A percentile compares a stretch with the other conserved stretches of the same genome.
Conservation (phyloP, 2,113 vertebrate species). For the Struthio camelus region DNA sequence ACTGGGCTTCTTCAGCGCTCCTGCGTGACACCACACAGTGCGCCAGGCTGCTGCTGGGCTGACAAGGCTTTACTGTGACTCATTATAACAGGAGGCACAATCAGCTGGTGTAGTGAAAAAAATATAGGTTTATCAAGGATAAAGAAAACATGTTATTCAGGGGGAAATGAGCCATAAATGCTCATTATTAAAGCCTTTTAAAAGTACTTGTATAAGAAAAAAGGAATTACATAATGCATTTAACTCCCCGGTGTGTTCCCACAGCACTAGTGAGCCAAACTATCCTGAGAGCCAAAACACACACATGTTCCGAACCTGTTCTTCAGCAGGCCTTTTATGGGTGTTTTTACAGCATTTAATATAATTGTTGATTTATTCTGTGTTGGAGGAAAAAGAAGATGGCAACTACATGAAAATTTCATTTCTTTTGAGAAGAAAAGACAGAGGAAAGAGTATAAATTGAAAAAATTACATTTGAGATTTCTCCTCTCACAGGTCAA, state of each 20-base stretch:
- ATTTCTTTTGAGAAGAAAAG: background rate
- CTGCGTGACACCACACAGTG: background rate
- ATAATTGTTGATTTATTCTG: background rate
- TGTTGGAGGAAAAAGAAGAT: background rate
- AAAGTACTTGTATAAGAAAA: conserved; percentile 22
- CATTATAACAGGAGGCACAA: conserved; percentile 2
- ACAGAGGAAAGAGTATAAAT: background rate
- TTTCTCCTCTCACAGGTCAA: background rate
- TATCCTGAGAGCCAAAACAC: background rate
- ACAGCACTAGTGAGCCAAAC: conserved; percentile 4
- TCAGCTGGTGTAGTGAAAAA: conserved; percentile 41
- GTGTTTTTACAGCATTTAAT: background rate
- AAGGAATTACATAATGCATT: conserved; percentile 21
- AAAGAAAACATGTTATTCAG: conserved; percentile 43
- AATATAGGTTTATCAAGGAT: conserved; percentile 21
- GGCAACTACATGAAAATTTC: background rate
- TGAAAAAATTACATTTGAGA: background rate
- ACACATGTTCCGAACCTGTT: background rate
- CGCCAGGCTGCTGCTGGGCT: background rate
- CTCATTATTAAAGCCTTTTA: conserved; percentile 24
- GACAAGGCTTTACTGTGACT: conserved; percentile 10
- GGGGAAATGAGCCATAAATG: conserved; percentile 20
- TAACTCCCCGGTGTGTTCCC: background rate
- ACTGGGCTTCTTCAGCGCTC: background rate
- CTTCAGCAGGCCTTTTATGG: background rate